Base-by-base conservation (phyloP, 2,113 vertebrate genomes). In the Spheniscus mendiculus region DNA sequence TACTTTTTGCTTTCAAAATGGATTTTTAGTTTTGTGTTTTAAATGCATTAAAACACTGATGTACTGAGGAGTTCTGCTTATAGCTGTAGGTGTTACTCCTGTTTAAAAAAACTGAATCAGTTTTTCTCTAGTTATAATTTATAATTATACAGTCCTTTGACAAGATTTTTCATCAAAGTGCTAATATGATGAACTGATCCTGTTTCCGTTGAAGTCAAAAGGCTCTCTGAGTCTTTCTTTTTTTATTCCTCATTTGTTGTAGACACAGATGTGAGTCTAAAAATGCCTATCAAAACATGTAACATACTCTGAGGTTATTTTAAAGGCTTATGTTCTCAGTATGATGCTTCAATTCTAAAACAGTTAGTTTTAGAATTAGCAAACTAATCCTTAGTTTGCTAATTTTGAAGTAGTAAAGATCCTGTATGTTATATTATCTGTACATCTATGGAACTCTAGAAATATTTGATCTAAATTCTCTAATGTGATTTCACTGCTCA, bases 31-130 rank as follows among this genome's bases (percentile, higher is more conserved):
- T 71, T 56, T 77, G 11, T 58, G 13, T 44, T 80, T 81, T 53
- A 76, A 74, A 42, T 40, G 25, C 36, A 34, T 71, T 74, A 47
- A 77, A 73, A 21, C 17, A 23, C 17, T 0, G 2, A 42, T 19
- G 23, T 36, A 19, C 26, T 71, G 59, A 77, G 53, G 36, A 78
- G 18, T 63, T 85, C 40, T 76, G 30, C 17, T 88, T 63, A 29
- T 34, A 72, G 19, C 50, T 86, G 9, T 66, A 62, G 32, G 32
- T 67, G 22, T 55, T 87, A 11, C 8, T 84, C 3, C 42, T 40
- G 36, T 32, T 63, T 49, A 29, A 87, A 81, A 77, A 66, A 55
- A 25, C 0, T 0, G 7, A 18, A 17, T 17, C 6, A 6, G 0
- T 53, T 91, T 94, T 93, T 53, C 49, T 58, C 8, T 30, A 26